Evolutionary conservation across 2,797 vertebrate genomes (phyloP).

Genomic region (Mus spretus): DNA sequence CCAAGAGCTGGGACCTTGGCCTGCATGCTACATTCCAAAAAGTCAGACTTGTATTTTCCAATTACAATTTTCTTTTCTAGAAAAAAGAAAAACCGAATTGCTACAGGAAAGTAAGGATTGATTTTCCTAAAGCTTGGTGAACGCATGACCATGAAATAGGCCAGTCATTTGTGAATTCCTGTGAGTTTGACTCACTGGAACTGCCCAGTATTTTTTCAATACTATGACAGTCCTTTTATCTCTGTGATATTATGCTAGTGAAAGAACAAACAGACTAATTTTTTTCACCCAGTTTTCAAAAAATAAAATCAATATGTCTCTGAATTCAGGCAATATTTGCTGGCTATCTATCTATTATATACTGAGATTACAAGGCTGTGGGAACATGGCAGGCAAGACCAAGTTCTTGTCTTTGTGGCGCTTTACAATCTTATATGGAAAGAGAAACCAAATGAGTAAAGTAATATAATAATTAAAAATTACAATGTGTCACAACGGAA

Average conservation of each 20-base stretch:
- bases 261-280: neutral
- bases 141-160: constrained; percentile 43
- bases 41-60: neutral
- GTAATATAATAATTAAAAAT: neutral
- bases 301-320: neutral
- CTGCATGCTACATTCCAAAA: neutral
- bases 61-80: constrained; percentile 14
- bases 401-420: neutral
- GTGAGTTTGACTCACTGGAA: constrained; percentile 8
- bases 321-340: neutral
- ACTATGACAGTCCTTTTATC: constrained; percentile 3
- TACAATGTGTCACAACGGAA: neutral
- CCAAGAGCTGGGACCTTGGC: neutral
- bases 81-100: neutral
- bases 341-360: neutral
- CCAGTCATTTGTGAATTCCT: neutral
- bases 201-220: neutral
- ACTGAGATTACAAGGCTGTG: neutral
- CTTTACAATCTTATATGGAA: neutral
- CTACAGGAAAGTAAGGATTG: neutral
- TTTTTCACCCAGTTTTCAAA: constrained; percentile 35
- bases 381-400: neutral
- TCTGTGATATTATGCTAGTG: neutral
- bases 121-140: constrained; percentile 38
- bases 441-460: constrained; percentile 30